Conservation (phyloP, 1,140 invertebrate genomes). For the Stenopsyche tienmushanensis region DNA sequence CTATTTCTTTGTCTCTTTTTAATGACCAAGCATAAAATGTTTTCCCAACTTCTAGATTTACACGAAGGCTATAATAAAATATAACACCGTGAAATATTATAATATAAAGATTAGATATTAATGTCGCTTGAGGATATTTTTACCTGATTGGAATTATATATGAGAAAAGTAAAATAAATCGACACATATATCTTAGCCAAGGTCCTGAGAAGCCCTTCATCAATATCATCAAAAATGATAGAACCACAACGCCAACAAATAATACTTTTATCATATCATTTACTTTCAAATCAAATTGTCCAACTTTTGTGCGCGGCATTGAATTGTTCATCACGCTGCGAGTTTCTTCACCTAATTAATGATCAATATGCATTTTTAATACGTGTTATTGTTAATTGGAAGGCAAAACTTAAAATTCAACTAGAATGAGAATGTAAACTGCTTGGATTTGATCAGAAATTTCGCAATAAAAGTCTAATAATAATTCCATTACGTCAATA, state of each 20-base stretch:
- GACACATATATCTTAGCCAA: conserved; percentile 95
- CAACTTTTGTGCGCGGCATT: conserved; percentile 90
- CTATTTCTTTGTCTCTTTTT: conserved; percentile 88
- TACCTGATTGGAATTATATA: conserved; percentile 98
- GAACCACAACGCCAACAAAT: conserved; percentile 87
- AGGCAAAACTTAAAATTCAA: no score
- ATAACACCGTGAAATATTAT: conserved; percentile 18
- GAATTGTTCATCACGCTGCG: conserved; percentile 98
- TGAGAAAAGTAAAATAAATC: conserved; percentile 96
- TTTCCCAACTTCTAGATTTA: conserved; percentile 99
- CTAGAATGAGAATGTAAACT: no score
- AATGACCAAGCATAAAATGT: conserved; percentile 97
- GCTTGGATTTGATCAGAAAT: background rate
- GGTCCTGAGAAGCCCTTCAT: conserved; percentile 93
- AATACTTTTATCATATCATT: conserved; percentile 95
- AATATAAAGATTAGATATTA: background rate
- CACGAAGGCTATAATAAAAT: conserved; percentile 74
- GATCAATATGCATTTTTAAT: background rate
- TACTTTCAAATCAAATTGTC: conserved; percentile 92
- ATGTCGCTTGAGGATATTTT: conserved; percentile 43
- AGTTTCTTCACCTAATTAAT: conserved; percentile 77
- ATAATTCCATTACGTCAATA: conserved; percentile 31
- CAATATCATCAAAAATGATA: conserved; percentile 93
- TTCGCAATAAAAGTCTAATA: conserved; percentile 42
- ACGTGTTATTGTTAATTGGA: no score